Percentiles rank a stretch among this genome's conserved stretches.
These are phyloP conservation scores for Macrosiphum euphorbiae DNA, from an alignment of 2,888 invertebrate species.

Conservation along the genomic window DNA sequence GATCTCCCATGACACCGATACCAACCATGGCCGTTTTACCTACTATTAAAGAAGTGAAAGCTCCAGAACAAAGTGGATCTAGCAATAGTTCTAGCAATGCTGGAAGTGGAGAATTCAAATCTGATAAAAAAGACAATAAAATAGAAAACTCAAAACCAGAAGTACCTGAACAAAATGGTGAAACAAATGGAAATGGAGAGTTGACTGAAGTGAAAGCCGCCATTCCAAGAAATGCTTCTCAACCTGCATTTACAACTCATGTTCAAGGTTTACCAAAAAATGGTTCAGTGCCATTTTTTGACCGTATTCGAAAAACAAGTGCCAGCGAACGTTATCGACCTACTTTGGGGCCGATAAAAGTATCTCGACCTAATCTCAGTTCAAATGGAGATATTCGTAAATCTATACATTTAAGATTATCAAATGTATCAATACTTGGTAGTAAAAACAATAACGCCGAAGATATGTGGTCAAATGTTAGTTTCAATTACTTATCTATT, in stretches of 20 bases:
- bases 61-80: slow-evolving; percentile 73
- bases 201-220: slow-evolving; percentile 67
- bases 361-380: slow-evolving; percentile 81
- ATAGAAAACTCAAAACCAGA: slow-evolving; percentile 69
- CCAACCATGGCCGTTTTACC: slow-evolving; percentile 89
- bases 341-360: slow-evolving; percentile 84
- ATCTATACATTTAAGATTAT: slow-evolving; percentile 74
- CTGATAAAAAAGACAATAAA: slow-evolving; percentile 67
- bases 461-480: slow-evolving; percentile 69
- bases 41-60: slow-evolving; percentile 88
- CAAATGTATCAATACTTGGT: slow-evolving; percentile 75
- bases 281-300: slow-evolving; percentile 91
- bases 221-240: slow-evolving; percentile 87
- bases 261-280: slow-evolving; percentile 85
- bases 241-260: slow-evolving; percentile 85
- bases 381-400: slow-evolving; percentile 83
- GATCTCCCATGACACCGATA: slow-evolving; percentile 82
- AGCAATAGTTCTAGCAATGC: slow-evolving; percentile 74
- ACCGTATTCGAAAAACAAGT: slow-evolving; percentile 86
- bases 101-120: slow-evolving; percentile 69
- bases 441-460: slow-evolving; percentile 75
- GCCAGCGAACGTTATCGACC: slow-evolving; percentile 88
- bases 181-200: slow-evolving; percentile 44
- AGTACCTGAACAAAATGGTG: slow-evolving; percentile 66
- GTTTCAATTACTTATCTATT: neutral